A percentile compares a stretch with the other conserved stretches of the same genome.
These are phyloP conservation scores for Drosophila yooni DNA, from an alignment of 2,888 invertebrate species.

Conservation along the genomic window DNA sequence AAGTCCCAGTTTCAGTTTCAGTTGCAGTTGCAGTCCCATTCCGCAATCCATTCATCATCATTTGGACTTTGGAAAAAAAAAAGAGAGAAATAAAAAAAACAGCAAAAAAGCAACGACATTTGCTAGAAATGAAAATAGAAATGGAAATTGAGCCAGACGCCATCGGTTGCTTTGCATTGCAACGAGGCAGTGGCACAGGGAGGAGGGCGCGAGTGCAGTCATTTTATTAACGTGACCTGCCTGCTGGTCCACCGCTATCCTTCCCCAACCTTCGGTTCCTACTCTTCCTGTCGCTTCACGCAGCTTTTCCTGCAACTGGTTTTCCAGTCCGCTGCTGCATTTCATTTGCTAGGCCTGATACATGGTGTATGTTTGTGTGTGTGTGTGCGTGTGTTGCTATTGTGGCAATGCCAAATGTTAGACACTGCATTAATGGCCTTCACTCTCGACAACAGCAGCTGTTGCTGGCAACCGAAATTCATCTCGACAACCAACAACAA, in stretches of 20 bases:
- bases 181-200: conserved; percentile 15
- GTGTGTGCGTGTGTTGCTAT: neutral
- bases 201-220: conserved; percentile 14
- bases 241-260: neutral
- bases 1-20: conserved; percentile 23
- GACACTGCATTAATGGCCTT: conserved; percentile 39
- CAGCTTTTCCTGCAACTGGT: conserved; percentile 5
- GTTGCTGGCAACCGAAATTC: conserved; percentile 52
- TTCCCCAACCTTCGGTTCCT: neutral
- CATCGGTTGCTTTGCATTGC: conserved; percentile 23
- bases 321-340: conserved; percentile 33
- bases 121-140: conserved; percentile 38
- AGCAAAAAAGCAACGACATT: conserved; percentile 36
- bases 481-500: conserved; percentile 25
- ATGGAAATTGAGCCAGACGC: conserved; percentile 32
- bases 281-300: neutral
- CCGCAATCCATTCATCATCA: conserved; percentile 68
- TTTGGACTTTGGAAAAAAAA: conserved; percentile 46
- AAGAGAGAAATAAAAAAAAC: neutral
- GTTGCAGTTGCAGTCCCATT: conserved; percentile 29
- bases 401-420: conserved; percentile 8
- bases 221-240: conserved; percentile 46
- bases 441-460: conserved; percentile 40
- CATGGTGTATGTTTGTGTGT: conserved; percentile 11
- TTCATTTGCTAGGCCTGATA: conserved; percentile 59